Base-by-base conservation (phyloP, 2,888 invertebrate species). In the Exocentrus adspersus region DNA sequence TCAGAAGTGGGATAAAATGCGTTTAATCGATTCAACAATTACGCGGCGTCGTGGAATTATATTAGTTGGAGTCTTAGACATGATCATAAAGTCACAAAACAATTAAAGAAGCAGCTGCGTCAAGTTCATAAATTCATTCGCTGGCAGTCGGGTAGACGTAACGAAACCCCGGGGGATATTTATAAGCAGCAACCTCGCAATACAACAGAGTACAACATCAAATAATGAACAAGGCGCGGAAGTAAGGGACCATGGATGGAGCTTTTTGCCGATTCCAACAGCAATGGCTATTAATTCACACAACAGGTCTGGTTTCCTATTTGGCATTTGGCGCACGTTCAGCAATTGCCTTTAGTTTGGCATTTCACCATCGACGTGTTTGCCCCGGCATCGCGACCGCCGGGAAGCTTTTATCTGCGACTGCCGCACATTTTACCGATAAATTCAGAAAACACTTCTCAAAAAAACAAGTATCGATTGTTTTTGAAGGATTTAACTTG, bases 211-310 rank as follows among this genome's bases (percentile, higher is more conserved):
- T 45, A 46, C 46, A 46, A 57, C 57, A 57, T 42, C 57, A 30
- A 57, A 7, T 42, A 46, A 37, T 37, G 12, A 37, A 57, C 52
- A 60, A 48, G 52, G 46, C 52, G 54, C 43, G 30, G 43, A 19
- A 42, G 42, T 20, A 58, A 42, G 53, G 32, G 54, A 42, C 57
- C 43, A 21, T 12, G 51, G 54, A 45, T 41, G 30, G 19, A 12
- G 57, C 57, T 32, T 46, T 57, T 32, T 57, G 57, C 57, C 57
- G 20, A 57, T 46, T 57, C 28, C 54, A 43, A 54, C 54, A 17
- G 28, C 19, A 9, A 48, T 66, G 73, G 71, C 57, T 68, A 72
- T 70, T 68, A 61, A 65, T 64, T 51, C 68, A 71, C 70, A 69
- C 72, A 71, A 71, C 70, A 67, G 62, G 65, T 68, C 59, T 59